Base-by-base conservation (phyloP, 2,113 vertebrate genomes). In the Xenopus laevis region DNA sequence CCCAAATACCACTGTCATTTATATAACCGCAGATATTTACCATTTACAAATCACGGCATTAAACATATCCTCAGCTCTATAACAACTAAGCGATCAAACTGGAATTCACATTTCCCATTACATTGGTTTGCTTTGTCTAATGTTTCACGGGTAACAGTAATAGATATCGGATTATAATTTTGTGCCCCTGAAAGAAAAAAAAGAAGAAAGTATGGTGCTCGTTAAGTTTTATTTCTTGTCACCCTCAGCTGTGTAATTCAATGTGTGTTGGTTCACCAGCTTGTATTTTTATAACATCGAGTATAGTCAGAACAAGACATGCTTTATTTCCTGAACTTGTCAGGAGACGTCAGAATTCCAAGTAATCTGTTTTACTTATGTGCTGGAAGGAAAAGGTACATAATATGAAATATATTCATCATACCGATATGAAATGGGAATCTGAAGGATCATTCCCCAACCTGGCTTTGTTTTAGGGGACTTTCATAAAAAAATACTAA, bases 271-370 rank as follows among this genome's bases (percentile, higher is more conserved):
- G 53, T 55, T 55, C 12, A 10, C 7, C 17, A n/a, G 53, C 53
- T 55, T 55, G 1, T 16, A n/a, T 55, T 55, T 55, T 55, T n/a
- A n/a, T 55, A n/a, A n/a, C 17, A n/a, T 55, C 18, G 12, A 55
- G 16, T 55, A 9, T 55, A 55, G 7, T 16, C 53, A 55, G 16
- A 16, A 16, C 16, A 18, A 55, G 53, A n/a, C 53, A 55, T n/a
- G 53, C 16, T 55, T 55, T 55, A 55, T 55, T 55, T 55, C 53
- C 53, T 55, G 53, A 55, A 55, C 53, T 55, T 55, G 53, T 55
- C 53, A 55, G 17, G 16, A n/a, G 17, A 55, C 2, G 15, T 55
- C 53, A 55, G 53, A 55, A 55, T 55, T 55, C 13, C 6, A 55
- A 55, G 53, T 55, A 55, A 55, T 55, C 53, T 55, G 53, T 55